Evolutionary conservation across 2,888 invertebrate species (phyloP).

Genomic region (Esperia sulphurella): DNA sequence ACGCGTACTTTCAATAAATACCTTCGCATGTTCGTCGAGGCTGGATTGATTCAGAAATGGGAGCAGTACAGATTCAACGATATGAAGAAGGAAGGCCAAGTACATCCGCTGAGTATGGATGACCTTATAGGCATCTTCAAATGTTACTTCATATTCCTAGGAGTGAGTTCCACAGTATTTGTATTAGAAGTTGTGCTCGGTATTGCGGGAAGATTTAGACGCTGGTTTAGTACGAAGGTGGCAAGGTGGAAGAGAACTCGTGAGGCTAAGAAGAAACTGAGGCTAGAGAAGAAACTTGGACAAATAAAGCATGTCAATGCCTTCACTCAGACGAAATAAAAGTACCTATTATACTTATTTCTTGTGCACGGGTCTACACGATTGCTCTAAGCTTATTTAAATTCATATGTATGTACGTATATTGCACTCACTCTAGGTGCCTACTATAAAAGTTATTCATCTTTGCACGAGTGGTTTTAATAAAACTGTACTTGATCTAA

Average conservation of each 20-base stretch:
- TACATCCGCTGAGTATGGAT: constrained; percentile 46
- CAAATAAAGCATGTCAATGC: constrained; percentile 3
- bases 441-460: too few relatives aligned
- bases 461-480: too few relatives aligned
- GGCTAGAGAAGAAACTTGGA: constrained; percentile 4
- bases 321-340: constrained; percentile 5
- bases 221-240: neutral
- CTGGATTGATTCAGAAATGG: constrained; percentile 66
- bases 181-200: constrained; percentile 40
- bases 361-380: too few relatives aligned
- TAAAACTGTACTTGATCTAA: too few relatives aligned
- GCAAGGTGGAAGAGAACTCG: neutral
- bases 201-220: neutral
- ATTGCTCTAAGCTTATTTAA: too few relatives aligned
- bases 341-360: neutral
- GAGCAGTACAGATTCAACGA: constrained; percentile 55
- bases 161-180: constrained; percentile 38
- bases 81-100: constrained; percentile 51
- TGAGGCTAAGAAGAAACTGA: neutral
- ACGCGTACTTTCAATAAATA: constrained; percentile 46
- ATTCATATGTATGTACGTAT: too few relatives aligned
- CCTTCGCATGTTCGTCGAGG: constrained; percentile 51
- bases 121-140: constrained; percentile 55
- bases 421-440: too few relatives aligned
- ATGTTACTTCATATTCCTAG: constrained; percentile 33